phyloP scores from a whole-genome alignment of 2,888 invertebrate species.

The Branchipolynoe longqiensis region DNA sequence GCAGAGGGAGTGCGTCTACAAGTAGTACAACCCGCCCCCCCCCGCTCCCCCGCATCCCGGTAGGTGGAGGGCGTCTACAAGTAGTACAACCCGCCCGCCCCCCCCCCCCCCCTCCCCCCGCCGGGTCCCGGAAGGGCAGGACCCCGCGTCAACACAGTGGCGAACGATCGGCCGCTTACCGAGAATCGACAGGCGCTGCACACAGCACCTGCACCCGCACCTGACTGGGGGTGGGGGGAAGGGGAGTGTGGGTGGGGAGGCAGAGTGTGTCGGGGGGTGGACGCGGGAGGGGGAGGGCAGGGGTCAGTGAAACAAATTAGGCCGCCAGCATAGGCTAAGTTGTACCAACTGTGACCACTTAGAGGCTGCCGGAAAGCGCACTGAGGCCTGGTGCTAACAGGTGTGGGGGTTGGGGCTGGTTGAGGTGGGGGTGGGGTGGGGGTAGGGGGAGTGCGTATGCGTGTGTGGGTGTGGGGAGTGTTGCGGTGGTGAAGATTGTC shows the following conservation, averaged over 20 bases:
- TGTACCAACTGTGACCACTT: constrained; percentile 49
- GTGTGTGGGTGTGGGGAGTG: not conserved
- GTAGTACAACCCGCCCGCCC: not conserved
- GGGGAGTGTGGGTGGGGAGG: not conserved
- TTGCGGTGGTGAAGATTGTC: too few species aligned
- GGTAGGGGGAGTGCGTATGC: not conserved
- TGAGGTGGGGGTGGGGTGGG: not conserved
- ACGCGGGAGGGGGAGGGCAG: not conserved
- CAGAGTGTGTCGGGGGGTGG: not conserved
- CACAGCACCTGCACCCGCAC: constrained; percentile 31
- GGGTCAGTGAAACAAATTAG: constrained; percentile 45
- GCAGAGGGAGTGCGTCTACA: too few species aligned
- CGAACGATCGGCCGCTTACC: constrained; percentile 24
- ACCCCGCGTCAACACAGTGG: constrained; percentile 8
- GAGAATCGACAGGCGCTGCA: not conserved
- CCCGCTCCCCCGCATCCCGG: too few species aligned
- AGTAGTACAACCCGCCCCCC: too few species aligned
- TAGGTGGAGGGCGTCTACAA: too few species aligned
- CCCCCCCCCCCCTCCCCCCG: not conserved
- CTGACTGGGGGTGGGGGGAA: not conserved
- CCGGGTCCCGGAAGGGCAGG: too few species aligned
- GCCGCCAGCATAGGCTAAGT: constrained; percentile 44
- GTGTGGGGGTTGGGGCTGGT: not conserved
- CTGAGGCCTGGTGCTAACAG: not conserved
- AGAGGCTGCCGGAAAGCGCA: not conserved